Base-by-base conservation (phyloP, 64 coral and sea anemone genomes). In the Orbicella faveolata region DNA sequence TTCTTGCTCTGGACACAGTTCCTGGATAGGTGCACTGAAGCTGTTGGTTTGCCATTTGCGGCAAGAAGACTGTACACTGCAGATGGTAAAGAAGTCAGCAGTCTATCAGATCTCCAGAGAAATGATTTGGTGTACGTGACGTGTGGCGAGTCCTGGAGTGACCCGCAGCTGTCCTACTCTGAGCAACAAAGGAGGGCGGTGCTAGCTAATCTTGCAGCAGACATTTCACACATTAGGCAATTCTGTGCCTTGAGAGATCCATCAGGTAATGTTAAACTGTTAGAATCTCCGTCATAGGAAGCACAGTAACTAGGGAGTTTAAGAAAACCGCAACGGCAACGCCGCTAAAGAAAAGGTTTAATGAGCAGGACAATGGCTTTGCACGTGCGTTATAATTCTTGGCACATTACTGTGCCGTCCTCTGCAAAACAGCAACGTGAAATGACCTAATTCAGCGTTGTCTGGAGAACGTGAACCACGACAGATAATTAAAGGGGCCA, bases 41-140 rank as follows among this genome's bases (percentile, higher is more conserved):
- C 94, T 41, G 84, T 99, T 11, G 79, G 83, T 6, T 80, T 99
- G 51, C 89, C 97, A 6, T 99, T 99, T 83, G 97, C 97, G n/a
- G 97, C 94, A 2, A 88, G 97, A 21, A 83, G 84, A 12, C 73
- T 99, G 21, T 99, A 91, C 70, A 89, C 93, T 61, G 91, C 91
- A 59, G 70, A 68, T 79, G 97, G 97, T 13, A 87, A 33, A 44
- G 97, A 96, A 86, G 51, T 96, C 1, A 54, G 54, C 9, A 87
- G 77, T 61, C 63, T 99, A 2, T 93, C 87, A 4, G 80, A 77
- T 36, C 83, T 99, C 14, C 76, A 92, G 48, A 92, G 97, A 70
- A 91, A 99, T 79, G 90, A 99, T 53, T 73, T 93, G 18, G 97
- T 99, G 30, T 99, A 91, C 67, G 97, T 91, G 4, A 93, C 97